A percentile compares a stretch with the other conserved stretches of the same genome.
phyloP scores from a whole-genome alignment of 2,888 invertebrate species.

The Mesorhabditis spiculigera region DNA sequence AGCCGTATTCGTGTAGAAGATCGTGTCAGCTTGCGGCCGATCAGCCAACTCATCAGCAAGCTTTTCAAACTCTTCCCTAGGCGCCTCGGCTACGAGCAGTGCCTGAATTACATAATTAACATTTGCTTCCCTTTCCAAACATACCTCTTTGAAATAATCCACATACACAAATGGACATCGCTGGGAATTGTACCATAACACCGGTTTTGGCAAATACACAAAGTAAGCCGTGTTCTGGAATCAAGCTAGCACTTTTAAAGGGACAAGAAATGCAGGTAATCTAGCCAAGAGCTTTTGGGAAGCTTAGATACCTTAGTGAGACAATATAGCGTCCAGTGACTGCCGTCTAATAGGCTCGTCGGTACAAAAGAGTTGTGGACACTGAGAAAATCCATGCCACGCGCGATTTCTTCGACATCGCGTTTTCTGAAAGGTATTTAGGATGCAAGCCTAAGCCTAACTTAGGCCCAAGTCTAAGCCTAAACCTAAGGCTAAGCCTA shows the following conservation, averaged over 20 bases:
- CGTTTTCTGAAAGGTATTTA: neutral
- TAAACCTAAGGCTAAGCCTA: no score
- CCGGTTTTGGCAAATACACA: neutral
- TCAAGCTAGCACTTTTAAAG: no score
- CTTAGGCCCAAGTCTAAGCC: no score
- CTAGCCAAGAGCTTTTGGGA: no score
- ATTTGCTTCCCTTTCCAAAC: neutral
- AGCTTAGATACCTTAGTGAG: neutral
- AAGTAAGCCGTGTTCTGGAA: neutral
- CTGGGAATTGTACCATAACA: neutral
- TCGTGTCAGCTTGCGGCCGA: neutral
- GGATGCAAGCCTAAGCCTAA: neutral
- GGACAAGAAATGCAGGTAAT: no score
- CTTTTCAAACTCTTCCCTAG: neutral
- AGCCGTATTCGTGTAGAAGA: slow-evolving; percentile 1
- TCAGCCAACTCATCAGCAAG: slow-evolving; percentile 2
- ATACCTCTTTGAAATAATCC: neutral
- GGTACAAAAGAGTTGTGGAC: neutral
- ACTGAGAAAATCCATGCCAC: neutral
- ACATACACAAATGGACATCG: neutral
- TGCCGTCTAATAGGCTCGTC: neutral
- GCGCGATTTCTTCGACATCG: slow-evolving; percentile 1
- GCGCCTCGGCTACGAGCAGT: neutral
- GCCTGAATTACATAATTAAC: neutral
- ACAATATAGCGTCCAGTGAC: slow-evolving; percentile 1